Base-by-base conservation (phyloP, 2,888 invertebrate species). In the Phengaris alcon region DNA sequence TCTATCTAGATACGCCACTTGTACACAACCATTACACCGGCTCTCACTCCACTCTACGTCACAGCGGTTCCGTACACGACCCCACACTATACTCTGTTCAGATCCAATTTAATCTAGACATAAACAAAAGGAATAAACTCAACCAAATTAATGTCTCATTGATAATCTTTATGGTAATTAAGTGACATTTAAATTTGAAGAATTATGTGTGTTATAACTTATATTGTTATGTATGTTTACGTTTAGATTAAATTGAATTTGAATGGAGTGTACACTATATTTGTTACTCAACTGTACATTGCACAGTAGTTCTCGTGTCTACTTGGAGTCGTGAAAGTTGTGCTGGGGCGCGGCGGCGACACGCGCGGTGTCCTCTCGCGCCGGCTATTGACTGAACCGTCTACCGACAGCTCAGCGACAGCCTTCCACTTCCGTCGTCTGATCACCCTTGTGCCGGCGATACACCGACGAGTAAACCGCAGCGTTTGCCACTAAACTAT, bases 371-470 rank as follows among this genome's bases (percentile, higher is more conserved):
- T 64, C 64, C 64, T 44, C 64, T 64, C 64, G 64, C 13, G 64
- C 13, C 64, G 64, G 64, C 64, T 64, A 64, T 64, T 10, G 64
- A 64, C 64, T 64, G 64, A 70, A 51, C 70, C 51, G 70, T 8
- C 35, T 35, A 35, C 35, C 35, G 35, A 35, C 35, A 35, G 35
- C 35, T 35, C 70, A 70, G 70, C 70, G 64, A 44, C 70, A 70
- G 70, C 51, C 70, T 70, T 70, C 48, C 51, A 70, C 70, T 70
- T 70, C 70, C 70, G 70, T 70, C 70, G 70, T 70, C 70, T 70
- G 70, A 70, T 70, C 70, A 48, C 70, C 48, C 70, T 15, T 70
- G 51, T 1, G 70, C 22, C 12, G 51, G 3, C 5, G 51, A 70
- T 51, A 70, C 51, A 51, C 5, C 51, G 5, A 10, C 51, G 70